Base-by-base conservation (phyloP, 2,797 vertebrate genomes). In the Sebastes umbrosus region DNA sequence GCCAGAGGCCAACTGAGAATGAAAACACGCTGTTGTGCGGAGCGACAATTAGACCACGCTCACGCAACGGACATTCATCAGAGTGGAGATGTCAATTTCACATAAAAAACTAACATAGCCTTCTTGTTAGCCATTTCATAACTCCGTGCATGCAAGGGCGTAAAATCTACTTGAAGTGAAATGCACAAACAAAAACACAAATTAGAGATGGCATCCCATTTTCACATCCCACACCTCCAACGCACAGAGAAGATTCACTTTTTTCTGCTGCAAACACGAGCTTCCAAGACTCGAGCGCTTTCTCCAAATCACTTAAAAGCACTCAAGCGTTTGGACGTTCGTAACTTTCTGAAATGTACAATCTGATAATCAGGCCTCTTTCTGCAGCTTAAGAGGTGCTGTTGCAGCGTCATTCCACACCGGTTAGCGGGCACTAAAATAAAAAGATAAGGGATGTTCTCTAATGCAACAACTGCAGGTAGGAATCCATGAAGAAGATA, bases 61-160 rank as follows among this genome's bases (percentile, higher is more conserved):
- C 89, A 92, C 59, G 39, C 87, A 85, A 84, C 62, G 79, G 29
- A 59, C 84, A 87, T 90, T 83, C 72, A 90, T 90, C 90, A 87
- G 82, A 82, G 70, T 25, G 34, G 34, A 67, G 71, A 83, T 57
- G 75, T 69, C 84, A 31, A 84, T 87, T 83, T 80, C 43, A 31
- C 63, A 77, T 71, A 83, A 78, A 79, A 89, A 87, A 85, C 83
- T 89, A 91, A 93, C 87, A 89, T 36, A 77, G 73, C 57, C 72
- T 75, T 83, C 69, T 88, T 88, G 77, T 89, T 77, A 46, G 73
- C 55, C n/a, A 43, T 91, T 91, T 92, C 70, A 82, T 82, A 89
- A 91, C 84, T 54, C 54, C 12, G 50, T 54, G n/a, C 52, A 29
- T 75, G 90, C 76, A 82, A 84, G 84, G 88, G 88, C 75, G 70